These are phyloP conservation scores for Meloe dianella DNA, from an alignment of 2,888 invertebrate species.

Conservation along the genomic window DNA sequence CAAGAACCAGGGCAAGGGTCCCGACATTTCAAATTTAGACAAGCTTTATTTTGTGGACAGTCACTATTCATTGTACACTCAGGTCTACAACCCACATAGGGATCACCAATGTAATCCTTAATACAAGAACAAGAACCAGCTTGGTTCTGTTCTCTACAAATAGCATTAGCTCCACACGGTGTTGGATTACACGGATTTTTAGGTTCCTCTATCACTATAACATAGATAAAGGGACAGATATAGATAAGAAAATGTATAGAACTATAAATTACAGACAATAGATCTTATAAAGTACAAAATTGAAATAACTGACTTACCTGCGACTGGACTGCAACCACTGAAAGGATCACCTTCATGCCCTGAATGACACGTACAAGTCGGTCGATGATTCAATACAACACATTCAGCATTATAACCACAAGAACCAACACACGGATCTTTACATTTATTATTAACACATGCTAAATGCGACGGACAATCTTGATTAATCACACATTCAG, in stretches of 20 bases:
- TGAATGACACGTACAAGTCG: conserved; percentile 74
- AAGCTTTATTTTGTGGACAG: conserved; percentile 73
- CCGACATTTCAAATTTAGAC: conserved; percentile 78
- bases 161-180: conserved; percentile 80
- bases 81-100: conserved; percentile 79
- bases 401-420: conserved; percentile 81
- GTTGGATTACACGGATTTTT: conserved; percentile 78
- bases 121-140: conserved; percentile 79
- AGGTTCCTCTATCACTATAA: conserved; percentile 62
- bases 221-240: conserved; percentile 10
- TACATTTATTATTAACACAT: conserved; percentile 74
- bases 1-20: conserved; percentile 81
- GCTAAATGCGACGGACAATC: conserved; percentile 78
- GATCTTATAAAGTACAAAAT: not conserved
- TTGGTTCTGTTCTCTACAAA: conserved; percentile 76
- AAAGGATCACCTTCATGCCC: conserved; percentile 84
- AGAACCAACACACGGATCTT: conserved; percentile 77
- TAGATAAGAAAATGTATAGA: conserved; percentile 20
- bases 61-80: conserved; percentile 81
- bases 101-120: conserved; percentile 77
- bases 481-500: conserved; percentile 78
- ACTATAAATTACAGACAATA: conserved; percentile 18
- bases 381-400: conserved; percentile 75
- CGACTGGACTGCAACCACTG: conserved; percentile 70
- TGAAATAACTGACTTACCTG: conserved; percentile 50